Evolutionary conservation across 2,113 vertebrate species (phyloP).

Genomic region (Ellobius talpinus): DNA sequence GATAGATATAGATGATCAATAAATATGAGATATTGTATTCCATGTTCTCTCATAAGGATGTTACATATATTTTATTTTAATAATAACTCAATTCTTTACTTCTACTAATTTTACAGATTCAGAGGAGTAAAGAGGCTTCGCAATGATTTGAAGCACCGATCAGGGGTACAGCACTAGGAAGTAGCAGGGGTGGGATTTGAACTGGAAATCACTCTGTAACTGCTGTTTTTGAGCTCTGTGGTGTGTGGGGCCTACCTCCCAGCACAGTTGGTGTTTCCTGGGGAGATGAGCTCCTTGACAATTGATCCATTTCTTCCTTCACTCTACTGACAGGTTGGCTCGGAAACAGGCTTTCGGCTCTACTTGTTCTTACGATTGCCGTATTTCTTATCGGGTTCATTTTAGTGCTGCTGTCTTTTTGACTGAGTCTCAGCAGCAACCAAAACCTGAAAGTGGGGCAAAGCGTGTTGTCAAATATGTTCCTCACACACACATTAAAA

Average conservation of each 20-base stretch:
- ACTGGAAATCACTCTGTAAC: background rate
- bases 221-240: background rate
- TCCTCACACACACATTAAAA: background rate
- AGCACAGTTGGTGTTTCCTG: background rate
- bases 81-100: background rate
- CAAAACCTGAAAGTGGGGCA: constrained; percentile 4
- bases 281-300: background rate
- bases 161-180: background rate
- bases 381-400: constrained; percentile 44
- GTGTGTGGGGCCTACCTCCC: background rate
- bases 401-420: constrained; percentile 33
- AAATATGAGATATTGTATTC: background rate
- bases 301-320: background rate
- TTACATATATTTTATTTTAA: constrained; percentile 46
- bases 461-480: background rate
- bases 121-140: background rate
- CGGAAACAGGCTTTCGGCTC: background rate
- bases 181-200: background rate
- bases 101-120: constrained; percentile 22
- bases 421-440: background rate
- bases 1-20: background rate
- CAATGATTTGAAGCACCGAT: background rate
- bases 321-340: background rate
- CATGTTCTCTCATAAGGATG: background rate
- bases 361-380: constrained; percentile 26